Evolutionary conservation across 2,888 invertebrate genomes (phyloP), one percentile per base, ranked within the genome.

Genomic region (Polyploca ridens): DNA sequence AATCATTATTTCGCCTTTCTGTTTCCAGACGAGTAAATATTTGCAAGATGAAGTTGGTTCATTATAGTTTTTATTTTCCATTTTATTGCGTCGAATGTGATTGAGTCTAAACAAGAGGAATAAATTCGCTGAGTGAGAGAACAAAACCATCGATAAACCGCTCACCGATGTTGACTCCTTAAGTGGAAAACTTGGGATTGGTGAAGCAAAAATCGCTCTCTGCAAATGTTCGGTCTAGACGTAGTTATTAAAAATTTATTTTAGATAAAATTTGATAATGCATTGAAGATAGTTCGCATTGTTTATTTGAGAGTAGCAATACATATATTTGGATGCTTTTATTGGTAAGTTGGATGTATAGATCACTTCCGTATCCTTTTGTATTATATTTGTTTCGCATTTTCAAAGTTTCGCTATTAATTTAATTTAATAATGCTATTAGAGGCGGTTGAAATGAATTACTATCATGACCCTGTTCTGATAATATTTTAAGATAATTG

Each of bases 171-270:
- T 78, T 82, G 81, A 83, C 72, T 83, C 74, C 73, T 80, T 83
- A 80, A 90, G 87, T 87, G 83, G 87, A 84, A 88, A 90, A 89
- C 87, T 91, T 90, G 77, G 78, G 80, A 85, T 86, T 86, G 87
- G 80, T 75, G 74, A 85, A 85, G 84, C 87, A 87, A 79, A 87
- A 89, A 89, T 84, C 77, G 82, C 76, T 86, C 81, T 77, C 75
- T 73, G 71, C 73, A 75, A 88, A 88, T 86, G 81, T 85, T 88
- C 84, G 87, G 92, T 93, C 93, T 93, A 93, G 93, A 93, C 93
- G 82, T 13, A 41, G 87, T 89, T 91, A 92, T 91, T 91, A 90
- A 89, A 88, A 89, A 90, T 88, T 83, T 87, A 89, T 86, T 87
- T 85, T 79, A 75, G 78, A 85, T 87, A 83, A 83, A 88, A 86